A percentile compares a stretch with the other conserved stretches of the same genome.
Evolutionary conservation across 2,888 invertebrate genomes (phyloP).

Genomic region (Teinopalpus imperialis): DNA sequence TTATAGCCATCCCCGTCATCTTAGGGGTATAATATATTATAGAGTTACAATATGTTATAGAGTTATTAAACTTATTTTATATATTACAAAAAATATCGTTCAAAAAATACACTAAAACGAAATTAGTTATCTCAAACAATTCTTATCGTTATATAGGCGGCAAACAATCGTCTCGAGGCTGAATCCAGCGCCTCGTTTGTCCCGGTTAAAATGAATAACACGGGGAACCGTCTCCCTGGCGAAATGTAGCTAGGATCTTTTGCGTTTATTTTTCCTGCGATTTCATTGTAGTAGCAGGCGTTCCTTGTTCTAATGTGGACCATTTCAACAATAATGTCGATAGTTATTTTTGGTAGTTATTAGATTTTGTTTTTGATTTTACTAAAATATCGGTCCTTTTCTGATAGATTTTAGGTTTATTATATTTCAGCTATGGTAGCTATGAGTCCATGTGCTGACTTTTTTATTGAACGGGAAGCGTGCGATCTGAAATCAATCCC

Average conservation of each 20-base stretch:
- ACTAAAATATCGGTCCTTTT: neutral
- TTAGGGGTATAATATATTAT: too few species aligned
- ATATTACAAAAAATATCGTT: too few species aligned
- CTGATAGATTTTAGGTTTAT: too few species aligned
- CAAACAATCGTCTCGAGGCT: neutral
- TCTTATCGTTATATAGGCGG: constrained; percentile 2
- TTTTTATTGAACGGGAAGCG: too few species aligned
- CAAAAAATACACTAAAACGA: neutral
- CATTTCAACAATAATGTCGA: constrained; percentile 2
- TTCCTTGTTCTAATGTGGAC: constrained; percentile 2
- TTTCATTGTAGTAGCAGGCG: constrained; percentile 4
- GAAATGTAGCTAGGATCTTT: constrained; percentile 3
- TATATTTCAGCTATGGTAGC: too few species aligned
- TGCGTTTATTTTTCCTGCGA: constrained; percentile 10
- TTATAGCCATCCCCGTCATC: too few species aligned
- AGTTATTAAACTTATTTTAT: too few species aligned
- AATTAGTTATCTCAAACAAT: constrained; percentile 3
- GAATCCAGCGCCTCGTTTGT: constrained; percentile 3
- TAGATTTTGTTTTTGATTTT: neutral
- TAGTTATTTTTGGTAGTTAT: neutral
- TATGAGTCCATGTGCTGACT: too few species aligned
- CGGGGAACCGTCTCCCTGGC: neutral
- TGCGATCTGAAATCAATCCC: too few species aligned
- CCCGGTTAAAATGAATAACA: constrained; percentile 7
- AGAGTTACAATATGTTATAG: too few species aligned